phyloP scores from a whole-genome alignment of 2,797 vertebrate species.

The Molothrus aeneus region DNA sequence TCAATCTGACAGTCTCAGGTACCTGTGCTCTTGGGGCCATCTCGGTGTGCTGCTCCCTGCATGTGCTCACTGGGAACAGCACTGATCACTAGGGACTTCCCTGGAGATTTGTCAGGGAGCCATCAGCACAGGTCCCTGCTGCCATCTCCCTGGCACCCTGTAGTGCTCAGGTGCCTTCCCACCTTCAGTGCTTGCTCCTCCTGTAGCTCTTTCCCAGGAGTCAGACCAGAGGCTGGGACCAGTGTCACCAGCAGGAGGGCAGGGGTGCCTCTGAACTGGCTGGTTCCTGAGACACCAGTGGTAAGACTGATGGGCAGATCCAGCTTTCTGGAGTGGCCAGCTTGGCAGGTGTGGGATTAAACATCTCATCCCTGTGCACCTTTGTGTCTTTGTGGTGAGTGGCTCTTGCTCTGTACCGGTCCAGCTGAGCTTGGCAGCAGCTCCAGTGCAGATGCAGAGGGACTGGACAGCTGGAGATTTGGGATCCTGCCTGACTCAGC shows the following conservation, averaged over 20 bases:
- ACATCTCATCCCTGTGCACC: not conserved
- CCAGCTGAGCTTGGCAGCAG: not conserved
- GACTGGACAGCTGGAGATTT: not conserved
- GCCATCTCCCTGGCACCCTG: fast-evolving
- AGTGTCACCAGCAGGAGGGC: not conserved
- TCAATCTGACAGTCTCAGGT: not conserved
- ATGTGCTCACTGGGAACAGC: not conserved
- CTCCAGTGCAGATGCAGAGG: not conserved
- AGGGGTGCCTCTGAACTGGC: not conserved
- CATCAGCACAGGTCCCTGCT: not conserved
- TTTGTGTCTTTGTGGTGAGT: fast-evolving
- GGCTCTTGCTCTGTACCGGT: fast-evolving
- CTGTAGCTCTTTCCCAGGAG: not conserved
- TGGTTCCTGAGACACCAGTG: not conserved
- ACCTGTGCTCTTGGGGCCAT: too few species aligned
- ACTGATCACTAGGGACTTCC: not conserved
- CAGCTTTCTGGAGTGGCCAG: not conserved
- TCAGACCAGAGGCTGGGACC: not conserved
- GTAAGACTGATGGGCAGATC: not conserved
- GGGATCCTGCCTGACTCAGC: not conserved
- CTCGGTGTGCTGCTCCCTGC: fast-evolving
- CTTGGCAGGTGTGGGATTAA: not conserved
- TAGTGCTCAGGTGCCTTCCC: not conserved
- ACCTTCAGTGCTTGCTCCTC: not conserved
- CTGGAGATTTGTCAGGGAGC: not conserved